Evolutionary conservation across 2,113 vertebrate species (phyloP).

Genomic region (Amphilophus citrinellus): DNA sequence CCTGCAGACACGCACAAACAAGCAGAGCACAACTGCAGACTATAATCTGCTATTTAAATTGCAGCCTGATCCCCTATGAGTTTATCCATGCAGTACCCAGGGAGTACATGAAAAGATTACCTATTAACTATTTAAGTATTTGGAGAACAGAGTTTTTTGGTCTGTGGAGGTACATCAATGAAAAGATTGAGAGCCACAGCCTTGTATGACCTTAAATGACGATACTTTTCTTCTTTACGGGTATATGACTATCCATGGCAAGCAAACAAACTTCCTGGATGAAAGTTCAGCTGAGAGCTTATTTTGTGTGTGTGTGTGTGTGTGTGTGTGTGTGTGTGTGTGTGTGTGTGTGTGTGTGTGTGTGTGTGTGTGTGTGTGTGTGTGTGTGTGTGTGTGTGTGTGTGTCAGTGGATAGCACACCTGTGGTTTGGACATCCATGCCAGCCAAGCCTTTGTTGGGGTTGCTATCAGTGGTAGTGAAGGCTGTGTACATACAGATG

Average conservation of each 20-base stretch:
- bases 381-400: background rate
- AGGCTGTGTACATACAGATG: conserved; percentile 89
- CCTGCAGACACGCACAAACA: conserved; percentile 65
- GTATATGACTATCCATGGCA: background rate
- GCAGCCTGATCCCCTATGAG: background rate
- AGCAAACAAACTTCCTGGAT: background rate
- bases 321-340: conserved; percentile 3
- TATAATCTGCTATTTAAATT: background rate
- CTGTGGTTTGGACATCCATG: conserved; percentile 82
- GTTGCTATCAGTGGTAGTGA: conserved; percentile 83
- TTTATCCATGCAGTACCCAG: no score
- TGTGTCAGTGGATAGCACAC: conserved; percentile 59
- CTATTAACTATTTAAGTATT: no score
- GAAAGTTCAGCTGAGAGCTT: background rate
- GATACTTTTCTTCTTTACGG: background rate
- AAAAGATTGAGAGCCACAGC: no score
- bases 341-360: background rate
- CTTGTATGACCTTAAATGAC: no score
- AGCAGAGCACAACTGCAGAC: background rate
- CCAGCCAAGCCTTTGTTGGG: conserved; percentile 73
- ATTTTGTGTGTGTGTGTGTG: background rate
- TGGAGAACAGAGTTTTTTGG: no score
- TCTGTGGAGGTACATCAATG: no score
- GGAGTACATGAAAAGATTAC: no score
- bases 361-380: background rate